These are phyloP conservation scores for Machaerirhynchus nigripectus DNA, from an alignment of 2,113 vertebrate genomes.

Conservation along the genomic window DNA sequence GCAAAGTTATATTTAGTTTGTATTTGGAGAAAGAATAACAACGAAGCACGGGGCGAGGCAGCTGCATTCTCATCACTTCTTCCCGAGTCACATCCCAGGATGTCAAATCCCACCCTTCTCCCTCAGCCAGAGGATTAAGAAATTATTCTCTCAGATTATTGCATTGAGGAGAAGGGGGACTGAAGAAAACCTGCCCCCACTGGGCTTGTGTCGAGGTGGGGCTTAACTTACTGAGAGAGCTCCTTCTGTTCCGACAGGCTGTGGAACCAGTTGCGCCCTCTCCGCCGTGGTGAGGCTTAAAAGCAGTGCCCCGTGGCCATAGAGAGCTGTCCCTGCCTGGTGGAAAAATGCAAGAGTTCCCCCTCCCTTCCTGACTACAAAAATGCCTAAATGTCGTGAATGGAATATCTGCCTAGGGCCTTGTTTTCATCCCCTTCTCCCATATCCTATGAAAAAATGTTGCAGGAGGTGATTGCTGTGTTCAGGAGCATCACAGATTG, in stretches of 20 bases:
- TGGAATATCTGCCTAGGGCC: not conserved
- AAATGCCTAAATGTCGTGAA: not conserved
- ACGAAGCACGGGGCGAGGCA: not conserved
- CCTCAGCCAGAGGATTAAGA: not conserved
- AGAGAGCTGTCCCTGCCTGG: not conserved
- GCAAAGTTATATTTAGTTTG: conserved; percentile 62
- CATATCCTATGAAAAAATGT: not conserved
- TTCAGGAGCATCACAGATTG: not conserved
- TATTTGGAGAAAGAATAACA: conserved; percentile 58
- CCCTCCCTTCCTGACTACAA: not conserved
- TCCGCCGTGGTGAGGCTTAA: not conserved
- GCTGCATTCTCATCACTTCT: conserved; percentile 51
- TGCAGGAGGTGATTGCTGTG: not conserved
- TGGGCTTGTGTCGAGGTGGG: not conserved
- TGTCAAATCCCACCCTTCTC: conserved; percentile 6
- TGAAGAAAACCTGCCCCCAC: not conserved
- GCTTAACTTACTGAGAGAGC: not conserved
- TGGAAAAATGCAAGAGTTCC: not conserved
- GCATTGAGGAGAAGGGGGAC: not conserved
- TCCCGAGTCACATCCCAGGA: not conserved
- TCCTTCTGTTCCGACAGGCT: not conserved
- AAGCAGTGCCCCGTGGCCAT: rapidly evolving
- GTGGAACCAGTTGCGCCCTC: not conserved
- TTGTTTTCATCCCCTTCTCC: not conserved
- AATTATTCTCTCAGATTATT: not conserved